These are phyloP conservation scores for Diabrotica undecimpunctata DNA, from an alignment of 1,140 invertebrate species.

Conservation along the genomic window DNA sequence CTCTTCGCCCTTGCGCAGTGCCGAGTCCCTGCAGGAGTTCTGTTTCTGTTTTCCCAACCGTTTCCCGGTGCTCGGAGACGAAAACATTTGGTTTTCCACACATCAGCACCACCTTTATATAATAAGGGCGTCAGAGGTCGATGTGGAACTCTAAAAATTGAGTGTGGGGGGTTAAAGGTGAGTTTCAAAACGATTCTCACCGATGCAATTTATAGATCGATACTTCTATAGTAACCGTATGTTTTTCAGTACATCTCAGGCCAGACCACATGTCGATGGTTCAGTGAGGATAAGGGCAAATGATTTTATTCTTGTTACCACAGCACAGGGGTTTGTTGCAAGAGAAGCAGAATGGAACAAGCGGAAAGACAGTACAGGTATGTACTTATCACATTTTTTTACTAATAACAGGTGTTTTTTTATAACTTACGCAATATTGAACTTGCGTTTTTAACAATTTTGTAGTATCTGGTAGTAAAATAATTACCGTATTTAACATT, in stretches of 20 bases:
- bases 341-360: constrained; percentile 30
- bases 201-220: not conserved
- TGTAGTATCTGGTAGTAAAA: too few species aligned
- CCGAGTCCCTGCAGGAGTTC: not conserved
- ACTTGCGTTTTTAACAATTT: too few species aligned
- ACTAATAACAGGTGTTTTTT: not conserved
- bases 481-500: too few species aligned
- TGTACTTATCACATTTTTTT: not conserved
- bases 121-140: not conserved
- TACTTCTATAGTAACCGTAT: not conserved
- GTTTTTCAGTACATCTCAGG: not conserved
- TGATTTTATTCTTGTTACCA: not conserved
- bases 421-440: too few species aligned
- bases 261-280: not conserved
- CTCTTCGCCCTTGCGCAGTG: not conserved
- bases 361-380: constrained; percentile 37
- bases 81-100: constrained; percentile 1
- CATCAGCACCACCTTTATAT: not conserved
- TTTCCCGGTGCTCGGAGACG: not conserved
- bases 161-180: not conserved
- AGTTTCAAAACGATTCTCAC: not conserved
- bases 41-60: constrained; percentile 1
- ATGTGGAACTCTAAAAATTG: not conserved
- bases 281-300: not conserved
- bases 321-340: constrained; percentile 4